These are phyloP conservation scores for Grus americana DNA, from an alignment of 2,113 vertebrate species.

Conservation along the genomic window DNA sequence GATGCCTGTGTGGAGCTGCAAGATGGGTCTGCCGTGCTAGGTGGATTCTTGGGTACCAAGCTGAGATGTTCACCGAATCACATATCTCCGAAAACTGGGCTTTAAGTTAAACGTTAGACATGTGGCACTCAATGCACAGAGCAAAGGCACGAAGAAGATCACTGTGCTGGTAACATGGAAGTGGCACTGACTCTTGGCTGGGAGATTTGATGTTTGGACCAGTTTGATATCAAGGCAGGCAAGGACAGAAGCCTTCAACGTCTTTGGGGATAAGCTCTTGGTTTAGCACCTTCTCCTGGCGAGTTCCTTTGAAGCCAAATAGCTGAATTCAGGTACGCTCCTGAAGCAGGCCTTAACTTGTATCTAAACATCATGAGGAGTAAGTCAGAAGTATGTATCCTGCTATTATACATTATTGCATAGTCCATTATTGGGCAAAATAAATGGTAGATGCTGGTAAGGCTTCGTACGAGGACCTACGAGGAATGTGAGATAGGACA, in stretches of 20 bases:
- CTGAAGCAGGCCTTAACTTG: not conserved
- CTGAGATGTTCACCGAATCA: fast-evolving
- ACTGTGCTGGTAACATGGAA: not conserved
- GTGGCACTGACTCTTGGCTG: not conserved
- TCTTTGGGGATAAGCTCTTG: not conserved
- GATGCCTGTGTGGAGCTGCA: not conserved
- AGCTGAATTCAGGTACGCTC: not conserved
- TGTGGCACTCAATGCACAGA: not conserved
- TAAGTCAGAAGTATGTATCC: not conserved
- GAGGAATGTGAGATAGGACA: not conserved
- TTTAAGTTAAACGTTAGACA: not conserved
- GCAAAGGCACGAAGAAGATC: not conserved
- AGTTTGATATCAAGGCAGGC: not conserved
- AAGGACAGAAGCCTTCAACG: not conserved
- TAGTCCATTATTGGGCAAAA: not conserved
- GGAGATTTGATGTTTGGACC: not conserved
- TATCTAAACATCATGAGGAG: not conserved
- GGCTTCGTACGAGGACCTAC: not conserved
- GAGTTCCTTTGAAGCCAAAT: not conserved
- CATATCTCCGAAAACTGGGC: not conserved
- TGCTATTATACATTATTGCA: not conserved
- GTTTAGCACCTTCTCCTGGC: not conserved
- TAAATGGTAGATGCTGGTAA: not conserved
- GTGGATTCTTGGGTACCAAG: not conserved
- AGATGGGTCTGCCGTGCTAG: not conserved